A percentile compares a stretch with the other conserved stretches of the same genome.
Evolutionary conservation across 2,113 vertebrate species (phyloP).

Genomic region (Andinoacara biseriatus): DNA sequence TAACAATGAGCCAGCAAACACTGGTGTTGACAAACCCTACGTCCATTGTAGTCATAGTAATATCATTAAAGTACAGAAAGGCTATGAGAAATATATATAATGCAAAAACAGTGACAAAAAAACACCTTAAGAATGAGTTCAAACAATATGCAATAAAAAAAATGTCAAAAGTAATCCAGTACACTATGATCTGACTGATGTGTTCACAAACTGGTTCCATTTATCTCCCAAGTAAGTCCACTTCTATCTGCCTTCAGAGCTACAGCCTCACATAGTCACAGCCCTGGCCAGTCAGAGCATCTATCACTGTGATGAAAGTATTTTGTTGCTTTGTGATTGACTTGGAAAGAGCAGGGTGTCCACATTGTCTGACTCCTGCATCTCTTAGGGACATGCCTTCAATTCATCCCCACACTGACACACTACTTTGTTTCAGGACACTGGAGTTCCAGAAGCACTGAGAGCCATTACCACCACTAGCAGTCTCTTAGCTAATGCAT

Average conservation of each 20-base stretch:
- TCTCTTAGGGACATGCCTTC: slow-evolving; percentile 18
- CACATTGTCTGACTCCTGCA: slow-evolving; percentile 25
- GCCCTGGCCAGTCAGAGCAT: slow-evolving; percentile 11
- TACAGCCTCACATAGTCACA: neutral
- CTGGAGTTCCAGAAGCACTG: neutral
- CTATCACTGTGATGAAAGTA: slow-evolving; percentile 40
- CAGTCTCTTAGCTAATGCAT: neutral
- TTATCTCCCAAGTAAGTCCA: slow-evolving; percentile 2
- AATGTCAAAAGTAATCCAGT: neutral
- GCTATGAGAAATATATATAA: neutral
- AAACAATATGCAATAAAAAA: neutral
- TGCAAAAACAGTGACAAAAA: neutral
- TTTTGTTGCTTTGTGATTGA: slow-evolving; percentile 10
- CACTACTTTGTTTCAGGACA: slow-evolving; percentile 24
- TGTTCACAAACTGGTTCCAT: neutral
- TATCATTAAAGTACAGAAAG: neutral
- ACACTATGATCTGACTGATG: neutral
- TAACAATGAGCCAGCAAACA: neutral
- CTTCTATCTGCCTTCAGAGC: slow-evolving; percentile 1
- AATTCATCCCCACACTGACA: slow-evolving; percentile 34
- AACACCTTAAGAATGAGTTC: neutral
- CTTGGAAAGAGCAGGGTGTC: slow-evolving; percentile 48
- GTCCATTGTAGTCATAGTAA: neutral
- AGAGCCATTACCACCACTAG: neutral
- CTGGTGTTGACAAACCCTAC: neutral